A percentile compares a stretch with the other conserved stretches of the same genome.
phyloP scores from a whole-genome alignment of 2,113 vertebrate genomes.

The Equus quagga region DNA sequence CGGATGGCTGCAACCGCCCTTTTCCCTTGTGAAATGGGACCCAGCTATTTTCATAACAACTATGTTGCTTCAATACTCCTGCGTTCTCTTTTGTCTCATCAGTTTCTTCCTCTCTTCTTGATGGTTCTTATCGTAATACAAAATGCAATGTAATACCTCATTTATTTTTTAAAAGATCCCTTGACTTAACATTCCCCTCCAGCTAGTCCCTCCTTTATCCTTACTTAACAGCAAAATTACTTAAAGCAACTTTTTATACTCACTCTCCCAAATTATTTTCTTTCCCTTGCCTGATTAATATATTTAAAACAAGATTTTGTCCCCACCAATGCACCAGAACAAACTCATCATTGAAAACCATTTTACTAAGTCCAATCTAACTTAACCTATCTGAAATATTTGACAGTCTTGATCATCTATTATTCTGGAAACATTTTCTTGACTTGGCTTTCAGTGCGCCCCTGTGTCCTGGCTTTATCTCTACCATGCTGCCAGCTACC shows the following conservation, averaged over 20 bases:
- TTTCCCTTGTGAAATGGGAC: background rate
- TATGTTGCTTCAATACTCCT: background rate
- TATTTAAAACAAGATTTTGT: background rate
- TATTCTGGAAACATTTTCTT: background rate
- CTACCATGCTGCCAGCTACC: background rate
- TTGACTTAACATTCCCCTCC: background rate
- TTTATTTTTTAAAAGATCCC: background rate
- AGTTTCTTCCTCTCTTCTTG: background rate
- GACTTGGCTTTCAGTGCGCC: fast-evolving
- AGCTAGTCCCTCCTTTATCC: background rate
- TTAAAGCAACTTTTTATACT: background rate
- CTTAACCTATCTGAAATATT: background rate
- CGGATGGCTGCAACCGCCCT: fast-evolving
- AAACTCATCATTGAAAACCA: background rate
- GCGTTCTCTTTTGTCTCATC: background rate
- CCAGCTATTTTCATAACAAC: background rate
- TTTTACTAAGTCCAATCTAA: background rate
- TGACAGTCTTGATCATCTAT: background rate
- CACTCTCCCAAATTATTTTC: background rate
- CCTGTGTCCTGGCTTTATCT: background rate
- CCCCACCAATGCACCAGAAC: background rate
- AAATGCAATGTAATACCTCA: background rate
- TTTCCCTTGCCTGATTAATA: background rate
- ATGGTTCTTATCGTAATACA: background rate
- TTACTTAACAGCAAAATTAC: background rate